Conservation (phyloP, 1,140 invertebrate genomes). For the Trichonephila clavipes region DNA sequence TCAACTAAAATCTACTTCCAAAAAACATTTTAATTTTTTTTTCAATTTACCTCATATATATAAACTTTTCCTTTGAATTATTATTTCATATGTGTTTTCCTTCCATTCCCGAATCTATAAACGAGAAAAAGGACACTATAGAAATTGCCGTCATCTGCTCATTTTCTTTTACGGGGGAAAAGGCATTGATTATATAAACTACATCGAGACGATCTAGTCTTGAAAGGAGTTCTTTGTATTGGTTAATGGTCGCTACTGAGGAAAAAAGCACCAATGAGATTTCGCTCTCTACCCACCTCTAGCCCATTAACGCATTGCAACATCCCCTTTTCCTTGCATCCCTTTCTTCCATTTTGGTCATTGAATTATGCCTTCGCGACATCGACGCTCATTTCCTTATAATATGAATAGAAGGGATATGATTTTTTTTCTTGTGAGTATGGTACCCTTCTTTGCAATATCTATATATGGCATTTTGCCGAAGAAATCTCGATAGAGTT, state of each 20-base stretch:
- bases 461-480: background rate
- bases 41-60: background rate
- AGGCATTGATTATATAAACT: conserved; percentile 6
- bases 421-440: background rate
- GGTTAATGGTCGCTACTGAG: conserved; percentile 1
- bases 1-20: no score
- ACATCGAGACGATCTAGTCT: background rate
- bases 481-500: background rate
- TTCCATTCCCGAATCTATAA: background rate
- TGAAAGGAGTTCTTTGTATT: conserved; percentile 23
- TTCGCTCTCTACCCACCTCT: background rate
- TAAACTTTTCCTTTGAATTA: background rate
- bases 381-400: conserved; percentile 28
- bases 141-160: background rate
- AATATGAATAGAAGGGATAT: background rate
- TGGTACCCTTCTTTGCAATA: background rate
- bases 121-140: background rate
- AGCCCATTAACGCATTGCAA: conserved; percentile 33
- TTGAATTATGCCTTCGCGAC: conserved; percentile 32
- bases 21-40: background rate
- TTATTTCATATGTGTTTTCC: background rate
- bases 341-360: conserved; percentile 44
- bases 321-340: background rate
- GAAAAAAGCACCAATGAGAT: conserved; percentile 22
- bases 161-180: background rate